Conservation (phyloP, 2,797 vertebrate species). For the Gadopsis marmoratus region DNA sequence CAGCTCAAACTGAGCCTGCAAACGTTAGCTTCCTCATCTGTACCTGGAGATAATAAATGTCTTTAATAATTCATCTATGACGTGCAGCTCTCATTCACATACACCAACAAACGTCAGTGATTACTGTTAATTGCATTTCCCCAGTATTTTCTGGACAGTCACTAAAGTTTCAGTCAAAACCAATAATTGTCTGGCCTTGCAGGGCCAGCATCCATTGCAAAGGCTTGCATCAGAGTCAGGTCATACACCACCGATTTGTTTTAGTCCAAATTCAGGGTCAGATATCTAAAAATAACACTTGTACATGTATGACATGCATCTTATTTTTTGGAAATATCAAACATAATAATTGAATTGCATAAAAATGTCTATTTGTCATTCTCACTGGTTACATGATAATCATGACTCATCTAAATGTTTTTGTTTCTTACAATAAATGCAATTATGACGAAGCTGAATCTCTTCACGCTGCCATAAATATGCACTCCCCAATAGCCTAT, state of each 20-base stretch:
- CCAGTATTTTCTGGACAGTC: background rate
- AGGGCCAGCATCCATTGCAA: constrained; percentile 32
- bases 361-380: background rate
- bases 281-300: constrained; percentile 15
- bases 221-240: constrained; percentile 50
- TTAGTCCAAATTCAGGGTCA: constrained; percentile 10
- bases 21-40: background rate
- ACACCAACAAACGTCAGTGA: background rate
- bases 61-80: constrained; percentile 10
- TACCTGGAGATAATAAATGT: constrained; percentile 28
- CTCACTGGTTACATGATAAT: too few species aligned
- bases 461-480: background rate
- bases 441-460: background rate
- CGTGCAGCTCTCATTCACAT: background rate
- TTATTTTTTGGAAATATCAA: background rate
- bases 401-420: background rate
- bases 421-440: background rate
- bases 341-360: background rate
- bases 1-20: constrained; percentile 22
- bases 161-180: background rate
- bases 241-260: constrained; percentile 21
- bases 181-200: constrained; percentile 1
- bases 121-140: background rate
- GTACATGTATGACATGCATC: background rate
- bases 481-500: background rate